Conservation (phyloP, 2,888 invertebrate species). For the Torymus texanus region DNA sequence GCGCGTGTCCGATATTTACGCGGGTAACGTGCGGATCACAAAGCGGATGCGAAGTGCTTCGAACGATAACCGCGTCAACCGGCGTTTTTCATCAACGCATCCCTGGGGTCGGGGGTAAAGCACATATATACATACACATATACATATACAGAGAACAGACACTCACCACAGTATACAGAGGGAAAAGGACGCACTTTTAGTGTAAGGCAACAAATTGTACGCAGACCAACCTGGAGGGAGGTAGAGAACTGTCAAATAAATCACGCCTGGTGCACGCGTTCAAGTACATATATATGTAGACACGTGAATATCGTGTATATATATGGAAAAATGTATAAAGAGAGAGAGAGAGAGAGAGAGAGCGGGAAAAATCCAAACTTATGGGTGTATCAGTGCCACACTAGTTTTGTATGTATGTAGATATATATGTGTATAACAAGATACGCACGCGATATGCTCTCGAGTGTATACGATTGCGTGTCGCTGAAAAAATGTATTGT, state of each 20-base stretch:
- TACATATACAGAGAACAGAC: constrained; percentile 16
- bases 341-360: neutral
- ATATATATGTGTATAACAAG: neutral
- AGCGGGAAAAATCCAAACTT: constrained; percentile 10
- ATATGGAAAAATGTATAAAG: neutral
- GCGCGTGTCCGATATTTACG: too few relatives aligned
- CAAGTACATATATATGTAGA: neutral
- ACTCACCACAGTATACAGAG: neutral
- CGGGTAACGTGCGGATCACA: too few relatives aligned
- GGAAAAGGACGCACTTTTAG: neutral
- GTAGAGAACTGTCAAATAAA: constrained; percentile 44
- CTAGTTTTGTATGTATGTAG: neutral
- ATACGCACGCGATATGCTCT: neutral
- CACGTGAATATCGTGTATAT: too few relatives aligned
- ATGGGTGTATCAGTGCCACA: neutral
- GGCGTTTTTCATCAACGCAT: constrained; percentile 45
- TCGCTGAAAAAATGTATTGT: neutral
- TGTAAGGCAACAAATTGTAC: constrained; percentile 18
- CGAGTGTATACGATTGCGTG: constrained; percentile 22
- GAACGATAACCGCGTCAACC: constrained; percentile 31
- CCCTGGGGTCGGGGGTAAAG: neutral
- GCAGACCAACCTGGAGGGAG: too few relatives aligned
- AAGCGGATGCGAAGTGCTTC: constrained; percentile 6
- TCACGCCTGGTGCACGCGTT: constrained; percentile 24
- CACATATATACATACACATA: constrained; percentile 9